These are phyloP conservation scores for Erebia aethiops DNA, from an alignment of 2,888 invertebrate species.

Conservation along the genomic window DNA sequence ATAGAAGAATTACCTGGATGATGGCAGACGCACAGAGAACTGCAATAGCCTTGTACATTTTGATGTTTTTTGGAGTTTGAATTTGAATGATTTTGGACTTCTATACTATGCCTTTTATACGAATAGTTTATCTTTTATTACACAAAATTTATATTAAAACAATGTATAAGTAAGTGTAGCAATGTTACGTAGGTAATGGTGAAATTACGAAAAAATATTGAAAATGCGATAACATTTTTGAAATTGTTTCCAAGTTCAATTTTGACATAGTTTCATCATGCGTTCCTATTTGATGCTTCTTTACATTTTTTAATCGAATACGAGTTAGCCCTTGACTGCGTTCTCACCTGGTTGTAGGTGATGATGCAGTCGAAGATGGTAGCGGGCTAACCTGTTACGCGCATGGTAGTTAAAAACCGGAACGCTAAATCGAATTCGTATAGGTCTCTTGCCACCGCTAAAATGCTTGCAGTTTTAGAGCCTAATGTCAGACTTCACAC, in stretches of 20 bases:
- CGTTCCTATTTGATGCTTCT: no score
- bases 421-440: no score
- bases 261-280: background rate
- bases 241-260: background rate
- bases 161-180: background rate
- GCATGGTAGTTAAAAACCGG: no score
- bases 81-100: conserved; percentile 13
- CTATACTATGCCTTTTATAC: conserved; percentile 5
- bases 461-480: no score
- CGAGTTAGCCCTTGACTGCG: no score
- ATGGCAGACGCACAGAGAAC: conserved; percentile 7
- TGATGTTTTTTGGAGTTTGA: background rate
- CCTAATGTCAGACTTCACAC: no score
- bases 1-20: conserved; percentile 20
- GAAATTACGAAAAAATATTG: background rate
- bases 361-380: no score
- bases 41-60: conserved; percentile 12
- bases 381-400: no score
- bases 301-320: no score
- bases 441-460: no score
- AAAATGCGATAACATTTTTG: background rate
- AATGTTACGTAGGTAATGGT: background rate
- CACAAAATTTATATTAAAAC: background rate
- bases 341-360: no score
- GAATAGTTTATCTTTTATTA: conserved; percentile 17